Evolutionary conservation across 2,113 vertebrate species (phyloP).

Genomic region (Rhabdomys dilectus): DNA sequence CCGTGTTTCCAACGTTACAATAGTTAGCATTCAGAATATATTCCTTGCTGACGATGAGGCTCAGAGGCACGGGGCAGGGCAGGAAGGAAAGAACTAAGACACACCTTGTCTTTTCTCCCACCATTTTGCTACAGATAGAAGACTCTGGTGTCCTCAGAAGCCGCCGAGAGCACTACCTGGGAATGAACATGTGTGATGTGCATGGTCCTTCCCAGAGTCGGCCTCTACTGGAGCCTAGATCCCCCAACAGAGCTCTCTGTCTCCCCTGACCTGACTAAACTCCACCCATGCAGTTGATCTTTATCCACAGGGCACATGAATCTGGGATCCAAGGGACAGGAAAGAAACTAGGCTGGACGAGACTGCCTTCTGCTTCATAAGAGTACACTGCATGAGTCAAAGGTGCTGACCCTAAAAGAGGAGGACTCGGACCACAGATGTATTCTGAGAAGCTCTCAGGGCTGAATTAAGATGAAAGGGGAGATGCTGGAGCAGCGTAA

Average conservation of each 20-base stretch:
- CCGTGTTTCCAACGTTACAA: neutral
- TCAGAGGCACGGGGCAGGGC: neutral
- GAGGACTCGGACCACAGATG: neutral
- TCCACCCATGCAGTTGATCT: fast-evolving
- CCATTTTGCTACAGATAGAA: neutral
- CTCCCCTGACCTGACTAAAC: fast-evolving
- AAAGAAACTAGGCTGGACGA: neutral
- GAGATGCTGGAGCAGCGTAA: neutral
- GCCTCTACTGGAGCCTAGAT: neutral
- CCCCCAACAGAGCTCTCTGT: neutral
- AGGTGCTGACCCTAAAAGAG: neutral
- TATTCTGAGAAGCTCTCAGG: neutral
- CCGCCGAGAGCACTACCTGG: no score
- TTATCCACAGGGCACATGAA: fast-evolving
- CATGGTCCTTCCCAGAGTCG: neutral
- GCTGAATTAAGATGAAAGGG: neutral
- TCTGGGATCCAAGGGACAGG: neutral
- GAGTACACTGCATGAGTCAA: neutral
- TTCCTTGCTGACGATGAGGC: neutral
- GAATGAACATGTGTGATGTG: neutral
- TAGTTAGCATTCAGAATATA: neutral
- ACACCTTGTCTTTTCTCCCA: neutral
- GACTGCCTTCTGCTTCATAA: fast-evolving
- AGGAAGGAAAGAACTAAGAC: neutral
- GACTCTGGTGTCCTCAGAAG: neutral